Evolutionary conservation across 2,888 invertebrate genomes (phyloP).

Genomic region (Marronus borbonicus): DNA sequence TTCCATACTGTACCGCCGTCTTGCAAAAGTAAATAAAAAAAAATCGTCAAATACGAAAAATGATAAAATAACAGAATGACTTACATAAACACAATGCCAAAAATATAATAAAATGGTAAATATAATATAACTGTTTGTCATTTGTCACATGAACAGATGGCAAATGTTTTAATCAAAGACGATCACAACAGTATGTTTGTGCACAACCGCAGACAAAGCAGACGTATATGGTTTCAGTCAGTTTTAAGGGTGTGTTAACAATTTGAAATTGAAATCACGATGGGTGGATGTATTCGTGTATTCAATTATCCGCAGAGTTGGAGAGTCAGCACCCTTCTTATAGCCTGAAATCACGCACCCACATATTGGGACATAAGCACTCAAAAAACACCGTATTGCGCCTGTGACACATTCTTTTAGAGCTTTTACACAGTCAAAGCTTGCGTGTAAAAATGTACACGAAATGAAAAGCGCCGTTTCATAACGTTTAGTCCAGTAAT

Average conservation of each 20-base stretch:
- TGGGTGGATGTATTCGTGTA: slow-evolving; percentile 49
- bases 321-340: slow-evolving; percentile 43
- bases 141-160: too few relatives aligned
- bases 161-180: too few relatives aligned
- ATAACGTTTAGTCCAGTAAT: slow-evolving; percentile 32
- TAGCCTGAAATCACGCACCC: slow-evolving; percentile 36
- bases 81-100: too few relatives aligned
- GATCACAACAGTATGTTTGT: too few relatives aligned
- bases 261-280: slow-evolving; percentile 34
- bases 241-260: slow-evolving; percentile 43
- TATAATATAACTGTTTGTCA: too few relatives aligned
- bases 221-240: too few relatives aligned
- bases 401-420: neutral
- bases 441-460: slow-evolving; percentile 3
- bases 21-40: too few relatives aligned
- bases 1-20: too few relatives aligned
- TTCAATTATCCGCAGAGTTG: slow-evolving; percentile 46
- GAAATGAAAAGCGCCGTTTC: slow-evolving; percentile 41
- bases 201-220: too few relatives aligned
- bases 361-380: neutral
- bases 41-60: too few relatives aligned
- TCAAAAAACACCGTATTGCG: neutral
- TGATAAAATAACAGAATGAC: too few relatives aligned
- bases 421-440: neutral
- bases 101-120: too few relatives aligned